phyloP scores from a whole-genome alignment of 2,888 invertebrate species.

The Drosophila prolongata region DNA sequence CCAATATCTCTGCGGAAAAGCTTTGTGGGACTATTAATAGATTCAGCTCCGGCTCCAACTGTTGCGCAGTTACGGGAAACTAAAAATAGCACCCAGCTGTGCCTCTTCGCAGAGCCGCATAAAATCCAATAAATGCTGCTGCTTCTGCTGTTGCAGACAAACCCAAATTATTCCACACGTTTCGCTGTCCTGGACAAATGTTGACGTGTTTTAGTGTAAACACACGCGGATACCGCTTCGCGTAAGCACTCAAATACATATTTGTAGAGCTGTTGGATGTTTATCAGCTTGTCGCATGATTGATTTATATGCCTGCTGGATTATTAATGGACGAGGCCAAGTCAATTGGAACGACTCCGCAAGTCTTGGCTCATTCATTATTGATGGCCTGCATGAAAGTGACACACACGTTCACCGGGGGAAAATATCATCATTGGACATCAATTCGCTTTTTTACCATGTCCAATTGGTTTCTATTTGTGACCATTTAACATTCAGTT shows the following conservation, averaged over 20 bases:
- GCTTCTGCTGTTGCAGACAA: constrained; percentile 22
- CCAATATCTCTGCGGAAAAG: constrained; percentile 2
- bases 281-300: constrained; percentile 77
- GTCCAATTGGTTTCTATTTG: not conserved
- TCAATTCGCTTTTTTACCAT: constrained; percentile 10
- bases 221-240: constrained; percentile 2
- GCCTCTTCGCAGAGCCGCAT: constrained; percentile 38
- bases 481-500: constrained; percentile 1
- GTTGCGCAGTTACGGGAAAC: constrained; percentile 46
- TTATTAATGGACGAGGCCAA: constrained; percentile 49
- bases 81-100: constrained; percentile 48
- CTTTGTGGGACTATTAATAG: constrained; percentile 32
- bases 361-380: constrained; percentile 43
- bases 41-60: constrained; percentile 31
- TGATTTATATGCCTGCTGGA: constrained; percentile 64
- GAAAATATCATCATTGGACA: constrained; percentile 15
- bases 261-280: constrained; percentile 51
- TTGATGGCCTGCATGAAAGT: constrained; percentile 25
- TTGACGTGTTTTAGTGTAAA: constrained; percentile 35
- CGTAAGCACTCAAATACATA: constrained; percentile 24
- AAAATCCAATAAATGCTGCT: constrained; percentile 72
- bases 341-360: constrained; percentile 39
- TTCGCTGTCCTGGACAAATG: constrained; percentile 46
- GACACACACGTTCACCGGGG: constrained; percentile 15
- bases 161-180: constrained; percentile 60